A percentile compares a stretch with the other conserved stretches of the same genome.
phyloP scores from a whole-genome alignment of 2,113 vertebrate species.

The Lontra canadensis region DNA sequence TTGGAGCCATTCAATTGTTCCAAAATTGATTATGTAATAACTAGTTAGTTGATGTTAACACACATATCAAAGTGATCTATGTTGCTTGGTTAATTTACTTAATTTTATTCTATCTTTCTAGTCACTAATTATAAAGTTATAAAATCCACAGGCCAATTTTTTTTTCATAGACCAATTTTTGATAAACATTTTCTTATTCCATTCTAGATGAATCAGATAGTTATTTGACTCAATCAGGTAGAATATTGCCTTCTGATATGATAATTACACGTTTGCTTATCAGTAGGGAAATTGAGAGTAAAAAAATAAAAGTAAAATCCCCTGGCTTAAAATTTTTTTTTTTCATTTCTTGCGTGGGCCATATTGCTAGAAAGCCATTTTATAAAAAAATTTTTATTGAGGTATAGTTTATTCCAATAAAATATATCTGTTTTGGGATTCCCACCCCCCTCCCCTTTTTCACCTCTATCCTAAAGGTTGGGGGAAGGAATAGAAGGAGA shows the following conservation, averaged over 20 bases:
- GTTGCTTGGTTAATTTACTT: not conserved
- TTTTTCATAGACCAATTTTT: not conserved
- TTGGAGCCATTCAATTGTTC: not conserved
- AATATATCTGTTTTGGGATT: not conserved
- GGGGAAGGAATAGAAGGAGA: not conserved
- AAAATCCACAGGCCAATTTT: not conserved
- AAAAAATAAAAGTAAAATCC: not conserved
- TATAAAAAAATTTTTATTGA: not conserved
- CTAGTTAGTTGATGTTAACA: not conserved
- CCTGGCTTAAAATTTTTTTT: not conserved
- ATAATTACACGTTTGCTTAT: not conserved
- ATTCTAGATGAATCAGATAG: constrained; percentile 17
- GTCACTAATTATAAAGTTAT: not conserved
- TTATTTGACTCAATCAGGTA: constrained; percentile 19
- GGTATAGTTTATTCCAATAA: not conserved
- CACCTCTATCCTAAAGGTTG: not conserved
- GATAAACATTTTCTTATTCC: constrained; percentile 3
- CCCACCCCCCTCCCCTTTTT: not conserved
- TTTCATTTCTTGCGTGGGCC: constrained; percentile 3
- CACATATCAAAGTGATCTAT: not conserved
- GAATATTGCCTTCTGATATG: not conserved
- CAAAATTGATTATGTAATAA: not conserved
- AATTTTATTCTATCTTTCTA: constrained; percentile 33
- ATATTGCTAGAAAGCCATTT: not conserved
- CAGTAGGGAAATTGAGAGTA: not conserved